Evolutionary conservation across 2,113 vertebrate species (phyloP).

Genomic region (Caloenas nicobarica): DNA sequence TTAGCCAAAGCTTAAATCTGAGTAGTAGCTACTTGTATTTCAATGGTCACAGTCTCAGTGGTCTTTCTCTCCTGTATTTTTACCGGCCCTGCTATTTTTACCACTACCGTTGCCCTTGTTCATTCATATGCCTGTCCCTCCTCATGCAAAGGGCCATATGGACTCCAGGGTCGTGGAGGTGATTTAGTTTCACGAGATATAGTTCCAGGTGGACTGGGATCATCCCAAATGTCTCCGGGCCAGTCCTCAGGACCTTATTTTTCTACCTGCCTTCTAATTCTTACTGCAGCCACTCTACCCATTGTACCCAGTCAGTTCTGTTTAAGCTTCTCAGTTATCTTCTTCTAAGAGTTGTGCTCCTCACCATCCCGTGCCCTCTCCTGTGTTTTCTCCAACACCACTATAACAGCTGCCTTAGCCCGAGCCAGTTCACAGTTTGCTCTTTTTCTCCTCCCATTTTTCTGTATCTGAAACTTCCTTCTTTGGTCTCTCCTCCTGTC

Average conservation of each 20-base stretch:
- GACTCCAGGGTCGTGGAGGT: accelerated
- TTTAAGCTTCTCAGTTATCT: neutral
- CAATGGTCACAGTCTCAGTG: neutral
- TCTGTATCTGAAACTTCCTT: neutral
- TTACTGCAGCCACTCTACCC: neutral
- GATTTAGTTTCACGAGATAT: neutral
- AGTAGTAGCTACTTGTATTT: neutral
- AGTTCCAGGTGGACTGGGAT: neutral
- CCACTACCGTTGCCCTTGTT: neutral
- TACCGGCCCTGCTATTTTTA: neutral
- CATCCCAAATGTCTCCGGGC: neutral
- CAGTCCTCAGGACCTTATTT: neutral
- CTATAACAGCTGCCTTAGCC: neutral
- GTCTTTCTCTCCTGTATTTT: neutral
- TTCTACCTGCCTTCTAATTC: neutral
- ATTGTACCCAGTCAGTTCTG: neutral
- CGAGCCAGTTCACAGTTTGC: neutral
- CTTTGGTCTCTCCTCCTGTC: neutral
- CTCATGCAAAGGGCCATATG: neutral
- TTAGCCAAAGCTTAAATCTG: neutral
- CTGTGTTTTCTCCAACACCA: neutral
- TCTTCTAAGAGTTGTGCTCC: neutral
- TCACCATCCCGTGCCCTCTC: accelerated
- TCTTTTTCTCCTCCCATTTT: neutral
- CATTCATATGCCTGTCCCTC: neutral